Conservation (phyloP, 2,888 invertebrate genomes). For the Prenolepis imparis region DNA sequence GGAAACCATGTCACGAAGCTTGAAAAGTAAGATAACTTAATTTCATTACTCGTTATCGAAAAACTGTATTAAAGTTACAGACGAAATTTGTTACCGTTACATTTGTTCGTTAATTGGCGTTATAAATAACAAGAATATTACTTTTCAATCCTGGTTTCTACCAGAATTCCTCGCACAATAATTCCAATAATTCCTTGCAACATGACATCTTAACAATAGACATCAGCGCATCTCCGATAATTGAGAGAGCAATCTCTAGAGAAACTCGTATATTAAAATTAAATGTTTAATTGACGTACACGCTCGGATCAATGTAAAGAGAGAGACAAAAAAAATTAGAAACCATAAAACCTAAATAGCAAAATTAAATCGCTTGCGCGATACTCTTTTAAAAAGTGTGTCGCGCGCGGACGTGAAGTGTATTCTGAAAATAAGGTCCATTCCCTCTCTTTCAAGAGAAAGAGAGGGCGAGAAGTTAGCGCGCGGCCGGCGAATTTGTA, state of each 20-base stretch:
- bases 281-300: conserved; percentile 19
- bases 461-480: conserved; percentile 57
- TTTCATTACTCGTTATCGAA: background rate
- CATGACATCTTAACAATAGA: background rate
- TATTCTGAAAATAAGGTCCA: conserved; percentile 63
- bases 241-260: background rate
- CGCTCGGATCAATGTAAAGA: background rate
- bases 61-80: background rate
- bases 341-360: conserved; percentile 27
- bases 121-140: background rate
- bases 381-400: conserved; percentile 26
- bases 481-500: conserved; percentile 65
- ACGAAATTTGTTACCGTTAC: background rate
- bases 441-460: conserved; percentile 29
- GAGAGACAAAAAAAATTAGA: conserved; percentile 37
- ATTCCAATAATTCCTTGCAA: background rate
- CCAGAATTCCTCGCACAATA: no score
- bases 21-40: conserved; percentile 1
- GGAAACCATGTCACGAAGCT: background rate
- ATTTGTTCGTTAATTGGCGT: background rate
- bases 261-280: background rate
- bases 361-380: conserved; percentile 27
- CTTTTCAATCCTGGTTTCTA: background rate
- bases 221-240: background rate
- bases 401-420: conserved; percentile 64